Conservation (phyloP, 1,140 invertebrate species). For the Drosophila tsacasi region DNA sequence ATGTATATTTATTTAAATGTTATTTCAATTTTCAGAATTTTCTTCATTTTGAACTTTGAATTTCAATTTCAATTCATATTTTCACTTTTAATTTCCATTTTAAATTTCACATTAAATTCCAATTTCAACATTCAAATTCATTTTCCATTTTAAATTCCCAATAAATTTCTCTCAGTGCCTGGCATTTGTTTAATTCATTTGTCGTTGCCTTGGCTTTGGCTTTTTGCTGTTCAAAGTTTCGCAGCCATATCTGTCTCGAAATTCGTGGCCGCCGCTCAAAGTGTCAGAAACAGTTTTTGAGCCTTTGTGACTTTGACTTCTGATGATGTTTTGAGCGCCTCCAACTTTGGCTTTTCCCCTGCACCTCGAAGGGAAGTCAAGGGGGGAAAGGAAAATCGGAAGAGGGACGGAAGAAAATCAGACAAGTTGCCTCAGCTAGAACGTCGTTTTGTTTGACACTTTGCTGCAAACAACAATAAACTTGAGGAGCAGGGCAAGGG, state of each 20-base stretch:
- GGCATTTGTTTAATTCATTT: slow-evolving; percentile 53
- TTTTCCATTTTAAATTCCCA: background rate
- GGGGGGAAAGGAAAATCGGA: background rate
- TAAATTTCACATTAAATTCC: background rate
- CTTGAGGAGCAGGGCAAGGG: slow-evolving; percentile 16
- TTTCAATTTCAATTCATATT: background rate
- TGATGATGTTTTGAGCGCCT: slow-evolving; percentile 50
- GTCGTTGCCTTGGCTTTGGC: slow-evolving; percentile 52
- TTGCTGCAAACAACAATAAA: slow-evolving; percentile 46
- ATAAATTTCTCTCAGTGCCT: background rate
- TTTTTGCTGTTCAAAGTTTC: slow-evolving; percentile 36
- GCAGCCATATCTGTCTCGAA: slow-evolving; percentile 50
- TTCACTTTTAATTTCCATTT: background rate
- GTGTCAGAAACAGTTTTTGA: slow-evolving; percentile 53
- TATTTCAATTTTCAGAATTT: background rate
- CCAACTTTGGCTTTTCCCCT: slow-evolving; percentile 10
- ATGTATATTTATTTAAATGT: background rate
- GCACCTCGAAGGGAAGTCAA: background rate
- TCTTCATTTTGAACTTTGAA: background rate
- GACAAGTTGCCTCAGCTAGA: slow-evolving; percentile 34
- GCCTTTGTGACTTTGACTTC: slow-evolving; percentile 52
- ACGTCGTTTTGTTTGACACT: slow-evolving; percentile 52
- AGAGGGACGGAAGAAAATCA: slow-evolving; percentile 20
- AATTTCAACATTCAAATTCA: background rate
- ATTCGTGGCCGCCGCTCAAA: slow-evolving; percentile 52